These are phyloP conservation scores for Macrocentrus cingulum DNA, from an alignment of 1,140 invertebrate genomes.

Conservation along the genomic window DNA sequence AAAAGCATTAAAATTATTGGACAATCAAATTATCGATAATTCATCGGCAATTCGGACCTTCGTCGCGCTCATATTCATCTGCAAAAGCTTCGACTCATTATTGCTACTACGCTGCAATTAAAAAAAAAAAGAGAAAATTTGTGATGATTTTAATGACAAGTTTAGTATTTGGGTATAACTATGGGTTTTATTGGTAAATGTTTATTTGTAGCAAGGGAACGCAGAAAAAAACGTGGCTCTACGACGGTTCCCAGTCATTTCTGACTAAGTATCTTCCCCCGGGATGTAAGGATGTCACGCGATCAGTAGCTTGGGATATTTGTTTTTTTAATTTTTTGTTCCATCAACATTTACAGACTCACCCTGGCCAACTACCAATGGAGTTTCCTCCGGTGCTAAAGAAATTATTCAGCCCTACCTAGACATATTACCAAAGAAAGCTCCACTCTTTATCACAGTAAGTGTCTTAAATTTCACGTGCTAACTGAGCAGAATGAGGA, in stretches of 20 bases:
- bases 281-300: constrained; percentile 20
- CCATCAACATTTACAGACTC: constrained; percentile 32
- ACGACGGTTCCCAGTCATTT: constrained; percentile 11
- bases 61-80: constrained; percentile 1
- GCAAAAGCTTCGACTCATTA: constrained; percentile 13
- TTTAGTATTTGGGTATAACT: background rate
- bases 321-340: background rate
- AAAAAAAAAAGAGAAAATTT: constrained; percentile 1
- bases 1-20: constrained; percentile 1
- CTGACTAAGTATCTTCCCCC: constrained; percentile 12
- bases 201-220: constrained; percentile 18
- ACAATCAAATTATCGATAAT: constrained; percentile 3
- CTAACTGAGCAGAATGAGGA: too few species aligned
- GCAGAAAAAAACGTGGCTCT: constrained; percentile 8
- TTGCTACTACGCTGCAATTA: background rate
- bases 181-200: constrained; percentile 17
- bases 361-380: constrained; percentile 50
- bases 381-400: constrained; percentile 40
- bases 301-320: background rate
- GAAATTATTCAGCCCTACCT: constrained; percentile 55
- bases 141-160: background rate
- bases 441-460: constrained; percentile 72
- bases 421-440: constrained; percentile 61
- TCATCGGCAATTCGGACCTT: constrained; percentile 9
- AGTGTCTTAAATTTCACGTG: too few species aligned